These are phyloP conservation scores for Habrosyne pyritoides DNA, from an alignment of 2,888 invertebrate genomes.

Conservation along the genomic window DNA sequence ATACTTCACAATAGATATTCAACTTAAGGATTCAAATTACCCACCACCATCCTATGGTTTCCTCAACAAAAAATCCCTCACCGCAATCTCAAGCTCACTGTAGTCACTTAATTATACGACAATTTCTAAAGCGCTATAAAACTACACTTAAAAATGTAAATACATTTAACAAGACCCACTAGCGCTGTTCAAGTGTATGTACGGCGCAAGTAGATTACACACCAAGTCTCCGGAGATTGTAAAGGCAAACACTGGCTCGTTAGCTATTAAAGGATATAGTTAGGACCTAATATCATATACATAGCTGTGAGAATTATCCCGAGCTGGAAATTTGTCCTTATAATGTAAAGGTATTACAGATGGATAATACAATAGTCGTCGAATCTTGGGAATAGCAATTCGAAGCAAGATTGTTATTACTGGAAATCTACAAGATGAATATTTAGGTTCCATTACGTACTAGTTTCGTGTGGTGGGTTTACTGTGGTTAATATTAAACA, in stretches of 20 bases:
- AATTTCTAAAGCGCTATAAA: too few species aligned
- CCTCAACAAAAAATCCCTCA: too few species aligned
- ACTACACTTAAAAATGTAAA: not conserved
- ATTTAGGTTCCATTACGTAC: not conserved
- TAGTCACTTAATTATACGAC: too few species aligned
- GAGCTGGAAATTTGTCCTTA: constrained; percentile 3
- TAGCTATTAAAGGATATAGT: constrained; percentile 13
- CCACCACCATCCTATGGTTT: too few species aligned
- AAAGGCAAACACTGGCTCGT: constrained; percentile 8
- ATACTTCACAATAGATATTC: too few species aligned
- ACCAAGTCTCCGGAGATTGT: not conserved
- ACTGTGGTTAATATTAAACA: too few species aligned
- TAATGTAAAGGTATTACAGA: not conserved
- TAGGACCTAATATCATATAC: constrained; percentile 13
- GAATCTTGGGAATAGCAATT: not conserved
- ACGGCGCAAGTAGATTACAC: not conserved
- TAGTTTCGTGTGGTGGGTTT: too few species aligned
- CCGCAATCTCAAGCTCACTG: too few species aligned
- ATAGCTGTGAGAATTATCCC: not conserved
- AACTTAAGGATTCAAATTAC: too few species aligned
- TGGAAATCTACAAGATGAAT: not conserved
- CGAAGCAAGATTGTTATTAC: not conserved
- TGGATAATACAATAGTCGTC: not conserved
- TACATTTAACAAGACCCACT: not conserved
- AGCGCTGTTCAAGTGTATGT: not conserved